Conservation (phyloP, 1,140 invertebrate species). For the Globodera rostochiensis region DNA sequence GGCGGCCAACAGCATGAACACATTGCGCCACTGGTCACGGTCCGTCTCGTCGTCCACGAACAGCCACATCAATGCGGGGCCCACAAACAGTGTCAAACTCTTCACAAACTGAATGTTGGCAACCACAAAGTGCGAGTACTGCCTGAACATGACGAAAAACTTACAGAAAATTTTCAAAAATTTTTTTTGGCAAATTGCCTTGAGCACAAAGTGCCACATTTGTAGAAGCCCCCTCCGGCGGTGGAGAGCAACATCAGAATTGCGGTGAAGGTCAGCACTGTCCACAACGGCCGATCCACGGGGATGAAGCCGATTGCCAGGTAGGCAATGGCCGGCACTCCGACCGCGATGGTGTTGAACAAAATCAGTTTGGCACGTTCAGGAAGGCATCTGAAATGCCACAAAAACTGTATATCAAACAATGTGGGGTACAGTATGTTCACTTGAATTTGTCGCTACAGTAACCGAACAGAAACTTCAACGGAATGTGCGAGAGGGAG, state of each 20-base stretch:
- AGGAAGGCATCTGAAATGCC: slow-evolving; percentile 32
- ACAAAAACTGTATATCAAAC: not conserved
- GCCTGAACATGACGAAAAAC: slow-evolving; percentile 25
- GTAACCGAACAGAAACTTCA: slow-evolving; percentile 47
- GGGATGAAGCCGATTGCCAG: slow-evolving; percentile 26
- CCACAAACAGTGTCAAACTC: slow-evolving; percentile 51
- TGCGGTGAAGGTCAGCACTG: slow-evolving; percentile 36
- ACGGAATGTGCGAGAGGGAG: slow-evolving; percentile 45
- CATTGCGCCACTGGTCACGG: slow-evolving; percentile 42
- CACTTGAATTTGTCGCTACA: slow-evolving; percentile 35
- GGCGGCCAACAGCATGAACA: slow-evolving; percentile 47
- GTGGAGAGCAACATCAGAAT: slow-evolving; percentile 39
- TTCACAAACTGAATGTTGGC: slow-evolving; percentile 50
- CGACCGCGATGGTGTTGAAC: slow-evolving; percentile 49
- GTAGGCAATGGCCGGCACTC: slow-evolving; percentile 37
- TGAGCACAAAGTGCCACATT: slow-evolving; percentile 44
- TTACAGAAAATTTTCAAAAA: slow-evolving; percentile 23
- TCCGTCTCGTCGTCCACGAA: slow-evolving; percentile 48
- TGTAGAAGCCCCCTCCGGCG: slow-evolving; percentile 51
- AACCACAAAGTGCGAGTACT: slow-evolving; percentile 51
- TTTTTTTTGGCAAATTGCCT: slow-evolving; percentile 8
- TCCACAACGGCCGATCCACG: slow-evolving; percentile 23
- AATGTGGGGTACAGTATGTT: not conserved
- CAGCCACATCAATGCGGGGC: slow-evolving; percentile 40
- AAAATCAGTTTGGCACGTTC: slow-evolving; percentile 38